Conservation (phyloP, 1,140 invertebrate genomes). For the Heliconius eleuchia region DNA sequence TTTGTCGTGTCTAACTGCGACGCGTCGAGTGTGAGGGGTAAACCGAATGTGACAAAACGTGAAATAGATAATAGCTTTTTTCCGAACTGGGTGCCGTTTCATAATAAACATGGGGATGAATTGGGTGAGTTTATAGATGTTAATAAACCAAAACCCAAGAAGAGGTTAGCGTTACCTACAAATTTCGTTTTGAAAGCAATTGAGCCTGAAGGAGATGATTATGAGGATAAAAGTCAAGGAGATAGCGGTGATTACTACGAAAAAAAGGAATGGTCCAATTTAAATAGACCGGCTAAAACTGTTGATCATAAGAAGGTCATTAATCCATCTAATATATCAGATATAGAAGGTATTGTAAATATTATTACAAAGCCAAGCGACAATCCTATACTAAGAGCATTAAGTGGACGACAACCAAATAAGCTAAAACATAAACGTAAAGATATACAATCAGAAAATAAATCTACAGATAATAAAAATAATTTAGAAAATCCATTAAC, state of each 20-base stretch:
- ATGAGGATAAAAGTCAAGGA: slow-evolving; percentile 59
- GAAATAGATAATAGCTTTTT: slow-evolving; percentile 56
- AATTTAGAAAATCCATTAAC: slow-evolving; percentile 18
- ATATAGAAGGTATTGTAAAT: slow-evolving; percentile 66
- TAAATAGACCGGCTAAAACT: slow-evolving; percentile 43
- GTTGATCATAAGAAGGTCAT: slow-evolving; percentile 39
- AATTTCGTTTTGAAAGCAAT: slow-evolving; percentile 64
- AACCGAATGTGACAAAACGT: slow-evolving; percentile 61
- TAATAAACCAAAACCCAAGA: slow-evolving; percentile 60
- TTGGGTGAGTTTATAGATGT: slow-evolving; percentile 65
- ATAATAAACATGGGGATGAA: slow-evolving; percentile 70
- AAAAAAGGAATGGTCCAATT: slow-evolving; percentile 69
- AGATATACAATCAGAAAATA: slow-evolving; percentile 14
- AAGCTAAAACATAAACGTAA: slow-evolving; percentile 30
- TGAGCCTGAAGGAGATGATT: slow-evolving; percentile 57
- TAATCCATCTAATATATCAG: slow-evolving; percentile 56
- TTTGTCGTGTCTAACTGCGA: slow-evolving; percentile 43
- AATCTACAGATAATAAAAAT: neutral
- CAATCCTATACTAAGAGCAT: slow-evolving; percentile 40
- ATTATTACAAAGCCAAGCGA: slow-evolving; percentile 55
- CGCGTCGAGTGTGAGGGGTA: slow-evolving; percentile 55
- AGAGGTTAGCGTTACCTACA: slow-evolving; percentile 63
- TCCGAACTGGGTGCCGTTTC: slow-evolving; percentile 74
- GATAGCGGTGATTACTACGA: slow-evolving; percentile 69
- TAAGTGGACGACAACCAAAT: slow-evolving; percentile 31